Evolutionary conservation across 1,140 invertebrate species (phyloP).

Genomic region (Drosophila kurseongensis): DNA sequence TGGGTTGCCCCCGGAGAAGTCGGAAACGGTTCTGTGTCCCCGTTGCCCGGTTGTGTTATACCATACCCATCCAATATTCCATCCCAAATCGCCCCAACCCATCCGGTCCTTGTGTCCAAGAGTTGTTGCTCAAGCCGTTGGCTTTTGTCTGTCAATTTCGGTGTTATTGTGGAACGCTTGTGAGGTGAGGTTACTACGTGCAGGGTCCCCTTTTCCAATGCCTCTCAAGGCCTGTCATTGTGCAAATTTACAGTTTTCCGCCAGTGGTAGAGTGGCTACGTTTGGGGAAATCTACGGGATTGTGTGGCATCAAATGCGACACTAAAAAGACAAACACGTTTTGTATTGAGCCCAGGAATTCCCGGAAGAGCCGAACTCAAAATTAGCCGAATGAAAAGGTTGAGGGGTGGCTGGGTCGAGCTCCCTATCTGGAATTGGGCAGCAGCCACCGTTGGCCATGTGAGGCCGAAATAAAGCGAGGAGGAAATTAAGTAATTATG

Average conservation of each 20-base stretch:
- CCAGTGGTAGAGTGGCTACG: conserved; percentile 39
- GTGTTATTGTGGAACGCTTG: conserved; percentile 51
- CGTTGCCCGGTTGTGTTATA: conserved; percentile 30
- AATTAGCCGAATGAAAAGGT: conserved; percentile 64
- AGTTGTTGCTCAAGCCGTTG: conserved; percentile 58
- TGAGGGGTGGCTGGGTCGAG: conserved; percentile 15
- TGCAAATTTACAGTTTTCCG: conserved; percentile 74
- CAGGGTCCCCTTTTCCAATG: conserved; percentile 54
- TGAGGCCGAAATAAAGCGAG: conserved; percentile 35
- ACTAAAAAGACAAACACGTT: conserved; percentile 71
- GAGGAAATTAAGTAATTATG: conserved; percentile 80
- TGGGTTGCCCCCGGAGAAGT: conserved; percentile 35
- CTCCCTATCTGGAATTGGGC: conserved; percentile 24
- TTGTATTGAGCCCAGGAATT: conserved; percentile 55
- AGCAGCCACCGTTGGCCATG: conserved; percentile 32
- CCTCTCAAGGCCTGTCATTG: conserved; percentile 67
- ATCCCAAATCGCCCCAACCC: conserved; percentile 4
- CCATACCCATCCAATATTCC: not conserved
- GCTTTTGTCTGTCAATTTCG: conserved; percentile 67
- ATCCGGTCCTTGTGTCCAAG: conserved; percentile 34
- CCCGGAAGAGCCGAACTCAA: conserved; percentile 29
- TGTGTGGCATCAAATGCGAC: conserved; percentile 71
- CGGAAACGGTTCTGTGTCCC: conserved; percentile 47
- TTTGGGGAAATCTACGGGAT: conserved; percentile 75
- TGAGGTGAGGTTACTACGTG: conserved; percentile 64